These are phyloP conservation scores for Reticulitermes lucifugus DNA, from an alignment of 2,888 invertebrate genomes.

Conservation along the genomic window DNA sequence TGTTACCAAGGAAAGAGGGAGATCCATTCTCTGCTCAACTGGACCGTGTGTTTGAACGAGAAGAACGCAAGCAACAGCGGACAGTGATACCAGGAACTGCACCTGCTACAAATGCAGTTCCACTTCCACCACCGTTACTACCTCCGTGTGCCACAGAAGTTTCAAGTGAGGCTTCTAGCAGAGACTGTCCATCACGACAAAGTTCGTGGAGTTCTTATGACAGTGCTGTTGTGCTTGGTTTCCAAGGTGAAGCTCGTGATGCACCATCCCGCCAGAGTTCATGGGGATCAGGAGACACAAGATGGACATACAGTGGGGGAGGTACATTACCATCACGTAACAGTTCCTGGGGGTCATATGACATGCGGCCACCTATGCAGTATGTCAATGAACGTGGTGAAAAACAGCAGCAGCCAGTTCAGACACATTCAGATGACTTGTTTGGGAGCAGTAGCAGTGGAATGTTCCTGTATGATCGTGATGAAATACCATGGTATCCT, in stretches of 20 bases:
- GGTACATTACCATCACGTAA: constrained; percentile 72
- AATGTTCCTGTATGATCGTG: constrained; percentile 69
- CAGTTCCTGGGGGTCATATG: constrained; percentile 80
- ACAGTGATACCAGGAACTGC: constrained; percentile 39
- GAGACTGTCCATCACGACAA: constrained; percentile 74
- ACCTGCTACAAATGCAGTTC: constrained; percentile 54
- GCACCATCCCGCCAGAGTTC: constrained; percentile 81
- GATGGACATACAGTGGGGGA: constrained; percentile 51
- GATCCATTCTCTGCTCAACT: constrained; percentile 79
- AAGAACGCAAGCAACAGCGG: constrained; percentile 66
- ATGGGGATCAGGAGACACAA: constrained; percentile 82
- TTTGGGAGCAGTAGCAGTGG: constrained; percentile 59
- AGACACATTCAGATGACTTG: constrained; percentile 35
- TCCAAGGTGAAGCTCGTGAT: constrained; percentile 62
- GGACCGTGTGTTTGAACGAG: constrained; percentile 78
- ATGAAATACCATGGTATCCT: constrained; percentile 74
- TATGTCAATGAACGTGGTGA: constrained; percentile 53
- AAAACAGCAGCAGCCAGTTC: constrained; percentile 60
- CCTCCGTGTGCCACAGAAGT: constrained; percentile 60
- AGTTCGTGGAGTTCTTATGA: constrained; percentile 84
- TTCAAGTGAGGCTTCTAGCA: constrained; percentile 55
- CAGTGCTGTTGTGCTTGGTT: constrained; percentile 77
- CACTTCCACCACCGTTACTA: constrained; percentile 56
- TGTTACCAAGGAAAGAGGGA: constrained; percentile 64
- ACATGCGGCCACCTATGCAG: constrained; percentile 65